These are phyloP conservation scores for Miltochrista miniata DNA, from an alignment of 2,888 invertebrate genomes.

Conservation along the genomic window DNA sequence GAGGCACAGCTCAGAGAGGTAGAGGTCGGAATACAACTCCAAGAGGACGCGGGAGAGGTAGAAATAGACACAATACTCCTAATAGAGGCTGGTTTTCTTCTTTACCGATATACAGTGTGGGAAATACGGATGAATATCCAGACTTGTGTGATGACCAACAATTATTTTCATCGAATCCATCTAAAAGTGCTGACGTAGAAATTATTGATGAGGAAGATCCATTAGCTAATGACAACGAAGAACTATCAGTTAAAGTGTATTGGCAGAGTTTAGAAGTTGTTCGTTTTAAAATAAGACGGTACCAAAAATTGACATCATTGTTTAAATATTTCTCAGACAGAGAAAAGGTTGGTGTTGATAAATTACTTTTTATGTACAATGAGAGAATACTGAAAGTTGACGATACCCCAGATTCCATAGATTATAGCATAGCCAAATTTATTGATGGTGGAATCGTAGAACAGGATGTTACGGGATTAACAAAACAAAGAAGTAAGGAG, in stretches of 20 bases:
- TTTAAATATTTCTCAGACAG: constrained; percentile 64
- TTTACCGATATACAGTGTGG: constrained; percentile 55
- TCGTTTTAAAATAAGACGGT: constrained; percentile 65
- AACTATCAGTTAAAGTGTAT: constrained; percentile 71
- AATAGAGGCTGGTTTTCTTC: neutral
- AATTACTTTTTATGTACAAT: constrained; percentile 67
- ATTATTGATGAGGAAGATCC: constrained; percentile 38
- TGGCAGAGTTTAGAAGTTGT: constrained; percentile 70
- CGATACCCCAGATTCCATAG: constrained; percentile 70
- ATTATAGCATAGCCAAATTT: constrained; percentile 69
- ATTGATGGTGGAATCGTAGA: constrained; percentile 73
- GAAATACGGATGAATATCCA: constrained; percentile 66
- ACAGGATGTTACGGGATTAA: constrained; percentile 47
- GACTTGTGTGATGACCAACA: constrained; percentile 54
- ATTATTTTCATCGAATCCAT: constrained; percentile 46
- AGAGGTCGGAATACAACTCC: constrained; percentile 7
- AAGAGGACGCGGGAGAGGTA: constrained; percentile 16
- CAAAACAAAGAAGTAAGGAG: constrained; percentile 17
- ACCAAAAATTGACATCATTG: constrained; percentile 66
- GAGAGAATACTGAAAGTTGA: constrained; percentile 61
- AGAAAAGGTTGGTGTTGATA: constrained; percentile 56
- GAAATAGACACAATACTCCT: neutral
- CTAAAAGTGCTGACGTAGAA: constrained; percentile 29
- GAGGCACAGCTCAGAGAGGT: constrained; percentile 1
- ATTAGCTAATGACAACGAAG: constrained; percentile 62